Percentiles rank a stretch among this genome's conserved stretches.
Conservation (phyloP, 2,797 vertebrate genomes). For the Ciconia nigra region DNA sequence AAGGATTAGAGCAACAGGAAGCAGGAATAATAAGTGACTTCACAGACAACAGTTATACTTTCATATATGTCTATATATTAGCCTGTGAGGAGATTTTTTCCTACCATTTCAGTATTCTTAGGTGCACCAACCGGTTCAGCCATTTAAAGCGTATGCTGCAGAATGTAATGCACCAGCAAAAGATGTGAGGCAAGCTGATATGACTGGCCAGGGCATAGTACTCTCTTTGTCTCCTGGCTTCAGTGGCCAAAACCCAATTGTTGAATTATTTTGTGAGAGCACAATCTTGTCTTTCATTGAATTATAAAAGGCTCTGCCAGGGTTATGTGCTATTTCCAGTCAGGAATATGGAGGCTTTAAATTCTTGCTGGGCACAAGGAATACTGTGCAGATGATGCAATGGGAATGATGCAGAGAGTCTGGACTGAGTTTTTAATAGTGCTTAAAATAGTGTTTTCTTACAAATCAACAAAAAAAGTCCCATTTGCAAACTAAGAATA, state of each 20-base stretch:
- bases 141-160: background rate
- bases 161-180: constrained; percentile 48
- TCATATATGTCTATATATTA: background rate
- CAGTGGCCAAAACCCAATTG: constrained; percentile 66
- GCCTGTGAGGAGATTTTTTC: background rate
- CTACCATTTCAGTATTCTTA: background rate
- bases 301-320: constrained; percentile 64
- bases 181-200: constrained; percentile 51
- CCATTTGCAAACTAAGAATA: background rate
- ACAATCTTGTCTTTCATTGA: constrained; percentile 79
- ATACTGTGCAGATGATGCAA: constrained; percentile 62
- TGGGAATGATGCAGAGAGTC: constrained; percentile 24
- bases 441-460: constrained; percentile 26
- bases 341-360: constrained; percentile 64
- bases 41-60: background rate
- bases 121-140: background rate
- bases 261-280: constrained; percentile 74
- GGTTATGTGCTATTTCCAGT: constrained; percentile 72
- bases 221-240: constrained; percentile 70
- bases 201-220: constrained; percentile 59
- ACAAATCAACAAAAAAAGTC: background rate
- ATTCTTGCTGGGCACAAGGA: constrained; percentile 55
- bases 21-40: background rate
- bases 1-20: background rate
- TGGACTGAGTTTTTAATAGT: constrained; percentile 18